Percentiles rank a stretch among this genome's conserved stretches.
phyloP scores from a whole-genome alignment of 2,113 vertebrate genomes.

The Oryzias javanicus region DNA sequence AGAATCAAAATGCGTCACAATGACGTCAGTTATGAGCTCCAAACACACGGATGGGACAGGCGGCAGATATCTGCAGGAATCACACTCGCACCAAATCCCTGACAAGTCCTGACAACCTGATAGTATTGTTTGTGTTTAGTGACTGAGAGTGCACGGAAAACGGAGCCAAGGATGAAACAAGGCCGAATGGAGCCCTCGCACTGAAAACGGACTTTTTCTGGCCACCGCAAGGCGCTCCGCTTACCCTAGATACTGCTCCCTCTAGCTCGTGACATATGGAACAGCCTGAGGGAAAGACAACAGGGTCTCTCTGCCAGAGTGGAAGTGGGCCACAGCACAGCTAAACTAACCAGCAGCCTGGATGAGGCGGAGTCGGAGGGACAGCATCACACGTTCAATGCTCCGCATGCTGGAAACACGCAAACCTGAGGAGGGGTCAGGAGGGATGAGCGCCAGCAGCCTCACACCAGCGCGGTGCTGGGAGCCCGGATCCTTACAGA shows the following conservation, averaged over 20 bases:
- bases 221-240: neutral
- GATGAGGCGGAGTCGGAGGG: constrained; percentile 38
- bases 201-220: neutral
- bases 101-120: too few relatives aligned
- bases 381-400: neutral
- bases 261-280: constrained; percentile 50
- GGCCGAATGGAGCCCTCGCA: constrained; percentile 5
- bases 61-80: too few relatives aligned
- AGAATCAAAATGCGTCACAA: too few relatives aligned
- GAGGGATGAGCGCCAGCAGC: too few relatives aligned
- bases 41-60: too few relatives aligned
- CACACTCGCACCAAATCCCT: too few relatives aligned
- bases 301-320: constrained; percentile 33
- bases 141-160: neutral
- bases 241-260: constrained; percentile 32
- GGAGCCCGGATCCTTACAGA: too few relatives aligned
- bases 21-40: too few relatives aligned
- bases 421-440: too few relatives aligned
- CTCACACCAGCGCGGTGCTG: too few relatives aligned
- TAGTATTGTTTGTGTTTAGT: neutral
- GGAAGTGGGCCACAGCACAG: constrained; percentile 42
- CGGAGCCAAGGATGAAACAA: constrained; percentile 2
- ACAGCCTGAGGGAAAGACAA: constrained; percentile 47
- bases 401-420: too few relatives aligned
- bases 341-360: constrained; percentile 35